These are phyloP conservation scores for Hiodon alosoides DNA, from an alignment of 2,113 vertebrate species.

Conservation along the genomic window DNA sequence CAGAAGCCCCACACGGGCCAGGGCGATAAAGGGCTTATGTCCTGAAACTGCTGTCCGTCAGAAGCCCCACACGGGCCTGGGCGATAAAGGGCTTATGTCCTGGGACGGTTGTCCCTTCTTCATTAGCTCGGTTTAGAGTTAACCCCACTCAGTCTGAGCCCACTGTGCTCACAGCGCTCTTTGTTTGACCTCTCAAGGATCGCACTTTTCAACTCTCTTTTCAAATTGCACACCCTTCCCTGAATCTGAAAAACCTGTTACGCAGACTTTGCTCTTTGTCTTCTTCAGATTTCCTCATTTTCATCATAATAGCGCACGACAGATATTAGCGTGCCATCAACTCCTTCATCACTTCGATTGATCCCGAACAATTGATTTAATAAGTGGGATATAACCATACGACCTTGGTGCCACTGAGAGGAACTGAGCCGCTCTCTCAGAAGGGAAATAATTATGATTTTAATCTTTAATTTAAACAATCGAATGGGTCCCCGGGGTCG, in stretches of 20 bases:
- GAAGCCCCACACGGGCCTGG: too few relatives aligned
- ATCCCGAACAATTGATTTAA: not conserved
- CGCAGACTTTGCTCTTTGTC: not conserved
- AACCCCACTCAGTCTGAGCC: too few relatives aligned
- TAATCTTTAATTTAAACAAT: not conserved
- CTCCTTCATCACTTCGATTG: not conserved
- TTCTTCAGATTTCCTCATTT: not conserved
- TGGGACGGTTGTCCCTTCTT: too few relatives aligned
- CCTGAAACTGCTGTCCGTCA: too few relatives aligned
- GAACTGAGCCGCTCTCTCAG: not conserved
- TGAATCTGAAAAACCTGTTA: too few relatives aligned
- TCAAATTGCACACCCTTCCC: not conserved
- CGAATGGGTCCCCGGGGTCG: not conserved
- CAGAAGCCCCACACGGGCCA: too few relatives aligned
- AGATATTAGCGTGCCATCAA: not conserved
- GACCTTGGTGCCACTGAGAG: not conserved
- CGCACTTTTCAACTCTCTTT: not conserved
- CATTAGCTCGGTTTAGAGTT: too few relatives aligned
- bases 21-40: too few relatives aligned
- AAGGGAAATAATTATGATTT: conserved; percentile 4
- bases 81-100: too few relatives aligned
- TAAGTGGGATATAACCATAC: not conserved
- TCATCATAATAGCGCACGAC: not conserved
- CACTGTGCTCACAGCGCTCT: too few relatives aligned
- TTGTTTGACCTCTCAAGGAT: too few relatives aligned